Evolutionary conservation across 2,888 invertebrate genomes (phyloP).

Genomic region (Carpatolechia fugitivella): DNA sequence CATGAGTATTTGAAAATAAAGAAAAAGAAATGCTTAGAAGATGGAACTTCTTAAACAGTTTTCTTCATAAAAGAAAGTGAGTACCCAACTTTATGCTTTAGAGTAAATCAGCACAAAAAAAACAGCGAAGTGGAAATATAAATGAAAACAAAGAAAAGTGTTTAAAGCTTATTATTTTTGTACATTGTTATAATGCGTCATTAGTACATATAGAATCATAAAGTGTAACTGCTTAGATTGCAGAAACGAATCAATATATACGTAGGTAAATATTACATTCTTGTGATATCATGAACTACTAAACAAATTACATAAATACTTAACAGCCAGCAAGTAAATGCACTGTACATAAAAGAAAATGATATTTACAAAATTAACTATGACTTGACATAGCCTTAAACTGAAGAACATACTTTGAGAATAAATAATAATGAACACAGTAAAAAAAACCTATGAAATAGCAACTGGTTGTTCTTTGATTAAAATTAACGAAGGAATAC

Average conservation of each 20-base stretch:
- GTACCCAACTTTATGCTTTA: too few relatives aligned
- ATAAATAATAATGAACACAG: constrained; percentile 59
- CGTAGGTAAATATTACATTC: constrained; percentile 18
- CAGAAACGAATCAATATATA: constrained; percentile 34
- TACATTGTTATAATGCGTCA: constrained; percentile 69
- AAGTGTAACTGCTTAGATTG: constrained; percentile 45
- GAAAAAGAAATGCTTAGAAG: too few relatives aligned
- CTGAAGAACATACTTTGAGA: constrained; percentile 45
- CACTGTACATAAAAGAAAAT: constrained; percentile 64
- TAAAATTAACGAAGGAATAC: constrained; percentile 55
- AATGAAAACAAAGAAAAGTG: constrained; percentile 31
- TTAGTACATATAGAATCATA: constrained; percentile 57
- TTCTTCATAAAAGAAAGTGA: too few relatives aligned
- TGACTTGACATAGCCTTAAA: constrained; percentile 37
- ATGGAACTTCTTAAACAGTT: too few relatives aligned
- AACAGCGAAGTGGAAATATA: not conserved
- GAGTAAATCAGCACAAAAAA: too few relatives aligned
- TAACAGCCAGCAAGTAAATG: constrained; percentile 73
- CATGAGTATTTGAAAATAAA: too few relatives aligned
- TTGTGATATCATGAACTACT: constrained; percentile 48
- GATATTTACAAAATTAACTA: constrained; percentile 61
- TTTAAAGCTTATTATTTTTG: constrained; percentile 78
- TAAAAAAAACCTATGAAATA: constrained; percentile 37
- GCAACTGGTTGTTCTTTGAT: constrained; percentile 35
- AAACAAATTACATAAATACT: constrained; percentile 61